Evolutionary conservation across 2,113 vertebrate genomes (phyloP).

Genomic region (Melanotaenia duboulayi): DNA sequence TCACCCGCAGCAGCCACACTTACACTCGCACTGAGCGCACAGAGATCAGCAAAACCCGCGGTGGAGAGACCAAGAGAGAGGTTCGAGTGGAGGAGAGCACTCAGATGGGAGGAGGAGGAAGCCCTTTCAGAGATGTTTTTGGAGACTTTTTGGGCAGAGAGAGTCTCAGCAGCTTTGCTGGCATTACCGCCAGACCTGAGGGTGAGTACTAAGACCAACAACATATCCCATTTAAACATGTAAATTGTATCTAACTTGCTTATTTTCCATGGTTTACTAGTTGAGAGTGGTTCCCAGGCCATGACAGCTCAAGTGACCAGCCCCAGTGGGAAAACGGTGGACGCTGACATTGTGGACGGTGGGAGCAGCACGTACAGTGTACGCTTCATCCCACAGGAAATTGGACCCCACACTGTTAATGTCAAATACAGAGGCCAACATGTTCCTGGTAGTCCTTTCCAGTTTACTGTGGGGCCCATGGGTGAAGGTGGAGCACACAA

Average conservation of each 20-base stretch:
- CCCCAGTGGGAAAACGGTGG: constrained; percentile 88
- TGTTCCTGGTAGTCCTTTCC: constrained; percentile 93
- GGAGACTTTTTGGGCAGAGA: constrained; percentile 92
- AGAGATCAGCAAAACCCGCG: constrained; percentile 94
- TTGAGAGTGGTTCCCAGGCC: constrained; percentile 86
- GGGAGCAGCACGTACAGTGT: constrained; percentile 93
- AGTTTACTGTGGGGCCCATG: constrained; percentile 92
- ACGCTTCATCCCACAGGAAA: constrained; percentile 92
- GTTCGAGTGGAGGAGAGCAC: constrained; percentile 97
- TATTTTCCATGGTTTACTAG: constrained; percentile 61
- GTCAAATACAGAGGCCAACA: constrained; percentile 94
- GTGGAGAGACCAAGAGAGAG: constrained; percentile 94
- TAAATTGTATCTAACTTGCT: not conserved
- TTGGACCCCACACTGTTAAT: constrained; percentile 90
- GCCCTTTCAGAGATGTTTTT: constrained; percentile 93
- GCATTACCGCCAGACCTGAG: constrained; percentile 87
- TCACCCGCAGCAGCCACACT: constrained; percentile 96
- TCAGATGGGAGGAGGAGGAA: constrained; percentile 89
- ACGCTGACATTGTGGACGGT: constrained; percentile 91
- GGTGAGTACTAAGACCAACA: constrained; percentile 73
- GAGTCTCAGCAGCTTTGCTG: constrained; percentile 88
- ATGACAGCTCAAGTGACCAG: constrained; percentile 96
- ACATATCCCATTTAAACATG: not conserved
- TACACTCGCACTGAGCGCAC: constrained; percentile 97
- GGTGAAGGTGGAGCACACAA: constrained; percentile 92